Percentiles rank a stretch among this genome's conserved stretches.
Evolutionary conservation across 2,113 vertebrate genomes (phyloP).

Genomic region (human (Homo sapiens)): DNA sequence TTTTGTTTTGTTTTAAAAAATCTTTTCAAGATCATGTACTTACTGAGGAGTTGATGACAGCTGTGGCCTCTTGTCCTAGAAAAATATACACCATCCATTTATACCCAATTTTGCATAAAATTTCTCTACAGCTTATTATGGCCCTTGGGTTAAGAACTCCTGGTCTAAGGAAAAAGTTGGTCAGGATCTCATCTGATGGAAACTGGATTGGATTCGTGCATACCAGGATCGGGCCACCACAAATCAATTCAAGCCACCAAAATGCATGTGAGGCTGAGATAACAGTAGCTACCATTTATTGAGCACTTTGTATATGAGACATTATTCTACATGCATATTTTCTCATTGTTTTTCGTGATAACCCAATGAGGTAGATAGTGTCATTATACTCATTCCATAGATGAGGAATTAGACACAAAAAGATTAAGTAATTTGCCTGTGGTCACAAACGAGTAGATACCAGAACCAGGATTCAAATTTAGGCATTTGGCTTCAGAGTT

Average conservation of each 20-base stretch:
- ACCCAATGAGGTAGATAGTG: background rate
- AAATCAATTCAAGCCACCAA: background rate
- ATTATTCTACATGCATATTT: background rate
- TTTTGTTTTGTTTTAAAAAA: constrained; percentile 22
- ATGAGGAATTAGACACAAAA: background rate
- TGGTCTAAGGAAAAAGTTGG: background rate
- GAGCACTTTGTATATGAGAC: background rate
- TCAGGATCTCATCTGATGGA: background rate
- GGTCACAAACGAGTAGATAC: background rate
- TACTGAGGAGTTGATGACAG: constrained; percentile 34
- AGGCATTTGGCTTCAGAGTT: background rate
- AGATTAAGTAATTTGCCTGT: constrained; percentile 8
- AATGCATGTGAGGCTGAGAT: background rate
- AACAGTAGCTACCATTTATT: background rate
- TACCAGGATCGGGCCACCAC: background rate
- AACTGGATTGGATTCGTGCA: background rate
- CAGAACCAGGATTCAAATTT: background rate
- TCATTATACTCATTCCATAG: background rate
- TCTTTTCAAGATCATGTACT: background rate
- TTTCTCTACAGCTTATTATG: background rate
- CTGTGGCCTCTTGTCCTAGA: background rate
- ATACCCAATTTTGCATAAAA: background rate
- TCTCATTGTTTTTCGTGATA: background rate
- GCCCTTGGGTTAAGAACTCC: background rate
- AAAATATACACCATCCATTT: background rate